phyloP scores from a whole-genome alignment of 1,140 invertebrate genomes.

The Dendrolimus kikuchii region DNA sequence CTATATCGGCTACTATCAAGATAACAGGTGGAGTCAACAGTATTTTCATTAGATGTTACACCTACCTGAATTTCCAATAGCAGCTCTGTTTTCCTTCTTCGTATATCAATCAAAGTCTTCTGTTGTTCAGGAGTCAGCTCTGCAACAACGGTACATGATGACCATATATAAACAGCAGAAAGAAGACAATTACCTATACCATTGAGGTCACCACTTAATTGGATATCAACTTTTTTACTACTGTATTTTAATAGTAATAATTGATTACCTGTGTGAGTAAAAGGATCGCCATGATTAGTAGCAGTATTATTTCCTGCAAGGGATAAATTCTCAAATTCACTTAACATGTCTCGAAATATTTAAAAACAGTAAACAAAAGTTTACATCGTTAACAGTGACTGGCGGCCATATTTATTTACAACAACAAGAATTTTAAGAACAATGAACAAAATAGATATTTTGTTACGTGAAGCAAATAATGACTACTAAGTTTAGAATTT shows the following conservation, averaged over 20 bases:
- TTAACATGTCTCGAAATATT: slow-evolving; percentile 65
- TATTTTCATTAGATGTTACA: slow-evolving; percentile 7
- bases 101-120: slow-evolving; percentile 90
- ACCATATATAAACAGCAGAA: slow-evolving; percentile 19
- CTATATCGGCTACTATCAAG: slow-evolving; percentile 2
- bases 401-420: slow-evolving; percentile 69
- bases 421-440: slow-evolving; percentile 4
- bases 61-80: slow-evolving; percentile 94
- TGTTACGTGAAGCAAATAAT: not conserved
- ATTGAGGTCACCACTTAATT: slow-evolving; percentile 60
- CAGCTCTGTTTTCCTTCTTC: slow-evolving; percentile 91
- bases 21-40: slow-evolving; percentile 5
- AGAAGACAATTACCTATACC: slow-evolving; percentile 25
- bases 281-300: slow-evolving; percentile 65
- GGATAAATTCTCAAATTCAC: slow-evolving; percentile 71
- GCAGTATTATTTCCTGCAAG: slow-evolving; percentile 63
- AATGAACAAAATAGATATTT: not conserved
- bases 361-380: slow-evolving; percentile 63
- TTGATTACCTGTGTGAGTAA: slow-evolving; percentile 59
- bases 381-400: slow-evolving; percentile 61
- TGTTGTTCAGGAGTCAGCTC: slow-evolving; percentile 94
- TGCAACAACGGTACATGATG: slow-evolving; percentile 72
- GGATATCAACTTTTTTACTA: slow-evolving; percentile 42
- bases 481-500: no score
- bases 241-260: slow-evolving; percentile 19